Base-by-base conservation (phyloP, 1,140 invertebrate genomes). In the Drosophila albomicans region DNA sequence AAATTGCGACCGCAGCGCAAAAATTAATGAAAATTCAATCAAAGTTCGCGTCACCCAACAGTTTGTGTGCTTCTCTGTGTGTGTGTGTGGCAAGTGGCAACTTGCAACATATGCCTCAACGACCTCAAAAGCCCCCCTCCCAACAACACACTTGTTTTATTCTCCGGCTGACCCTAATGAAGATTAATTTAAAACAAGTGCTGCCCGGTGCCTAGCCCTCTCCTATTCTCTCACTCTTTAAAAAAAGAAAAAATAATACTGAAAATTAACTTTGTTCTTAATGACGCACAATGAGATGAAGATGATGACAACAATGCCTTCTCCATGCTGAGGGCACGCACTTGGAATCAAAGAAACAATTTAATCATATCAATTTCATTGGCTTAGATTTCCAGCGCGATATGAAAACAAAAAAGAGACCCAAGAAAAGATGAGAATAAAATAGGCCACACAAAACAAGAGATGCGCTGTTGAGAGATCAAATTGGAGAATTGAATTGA, bases 21-120 rank as follows among this genome's bases (percentile, higher is more conserved):
- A 87, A 87, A 82, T 76, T 86, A 87, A 88, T 87, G 82, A 87
- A 87, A 87, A 88, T 88, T 87, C 82, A 88, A 87, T 87, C 79
- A 87, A 87, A 87, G 84, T 87, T 65, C 63, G 62, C 76, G 51
- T 51, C 74, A 61, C 35, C 63, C 73, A 32, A 59, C 48, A 16
- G 13, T 15, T 45, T 32, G 3, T 35, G 25, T 32, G 25, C 46
- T n/a, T 25, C 5, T 13, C 5, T 45, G 20, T 30, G 25, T 30
- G 41, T 59, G n/a, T 30, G 20, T 46, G 41, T 46, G 2, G 11
- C 20, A 41, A 76, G 62, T 69, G 4, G 10, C 35, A 41, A 79
- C 66, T 73, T 84, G 81, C 73, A 80, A 80, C 77, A 80, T 70
- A 78, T 67, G 62, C 51, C 25, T 32, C 32, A 20, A 68, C 54